phyloP scores from a whole-genome alignment of 2,113 vertebrate genomes.

The Eidolon helvum region DNA sequence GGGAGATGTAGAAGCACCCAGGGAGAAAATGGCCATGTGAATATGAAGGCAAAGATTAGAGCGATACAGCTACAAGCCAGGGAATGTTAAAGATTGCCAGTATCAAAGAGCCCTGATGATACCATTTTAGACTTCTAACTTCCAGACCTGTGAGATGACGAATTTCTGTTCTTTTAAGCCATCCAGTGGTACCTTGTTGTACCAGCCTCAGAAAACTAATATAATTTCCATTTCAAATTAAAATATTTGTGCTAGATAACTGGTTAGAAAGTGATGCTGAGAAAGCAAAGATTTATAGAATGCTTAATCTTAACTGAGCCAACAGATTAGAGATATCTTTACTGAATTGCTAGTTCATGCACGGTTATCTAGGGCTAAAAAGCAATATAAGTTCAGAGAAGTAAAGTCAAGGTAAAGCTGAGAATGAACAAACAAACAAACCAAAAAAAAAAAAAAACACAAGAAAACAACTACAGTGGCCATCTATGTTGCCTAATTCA shows the following conservation, averaged over 20 bases:
- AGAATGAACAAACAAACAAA: background rate
- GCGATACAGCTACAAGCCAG: background rate
- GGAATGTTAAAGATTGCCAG: background rate
- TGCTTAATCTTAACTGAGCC: background rate
- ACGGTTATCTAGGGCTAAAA: background rate
- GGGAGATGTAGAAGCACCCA: background rate
- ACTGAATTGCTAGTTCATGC: background rate
- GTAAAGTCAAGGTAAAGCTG: background rate
- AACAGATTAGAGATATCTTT: background rate
- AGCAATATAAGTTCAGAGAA: background rate
- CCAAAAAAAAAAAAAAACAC: background rate
- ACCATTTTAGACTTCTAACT: background rate
- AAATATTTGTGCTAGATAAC: background rate
- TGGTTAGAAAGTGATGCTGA: background rate
- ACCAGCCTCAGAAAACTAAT: background rate
- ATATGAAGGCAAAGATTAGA: background rate
- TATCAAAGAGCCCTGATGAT: background rate
- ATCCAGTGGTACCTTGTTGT: background rate
- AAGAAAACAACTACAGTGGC: background rate
- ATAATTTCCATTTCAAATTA: background rate
- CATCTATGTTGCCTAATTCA: background rate
- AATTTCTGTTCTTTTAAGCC: background rate
- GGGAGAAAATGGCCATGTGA: background rate
- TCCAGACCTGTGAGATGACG: background rate
- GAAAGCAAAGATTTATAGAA: background rate